Conservation (phyloP, 2,797 vertebrate genomes). For the Sardinella longiceps region DNA sequence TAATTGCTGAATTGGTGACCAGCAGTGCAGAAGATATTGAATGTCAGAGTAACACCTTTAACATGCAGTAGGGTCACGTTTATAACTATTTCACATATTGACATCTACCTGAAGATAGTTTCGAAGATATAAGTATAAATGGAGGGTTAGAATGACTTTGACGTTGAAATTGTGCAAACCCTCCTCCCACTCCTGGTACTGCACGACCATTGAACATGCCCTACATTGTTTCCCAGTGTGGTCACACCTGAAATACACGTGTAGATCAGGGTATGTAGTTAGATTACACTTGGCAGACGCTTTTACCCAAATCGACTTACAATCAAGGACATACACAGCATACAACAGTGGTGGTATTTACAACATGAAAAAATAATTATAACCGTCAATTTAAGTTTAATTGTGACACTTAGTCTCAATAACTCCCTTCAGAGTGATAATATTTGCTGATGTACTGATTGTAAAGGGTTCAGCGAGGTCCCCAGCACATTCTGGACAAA, state of each 20-base stretch:
- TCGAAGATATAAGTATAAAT: not conserved
- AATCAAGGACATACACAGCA: no score
- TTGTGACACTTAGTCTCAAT: not conserved
- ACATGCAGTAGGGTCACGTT: not conserved
- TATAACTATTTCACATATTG: not conserved
- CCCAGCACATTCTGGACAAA: constrained; percentile 20
- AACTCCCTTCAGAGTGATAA: not conserved
- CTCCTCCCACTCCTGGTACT: not conserved
- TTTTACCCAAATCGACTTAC: no score
- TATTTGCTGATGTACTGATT: not conserved
- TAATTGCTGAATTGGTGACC: not conserved
- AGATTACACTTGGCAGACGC: no score
- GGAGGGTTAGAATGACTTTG: not conserved
- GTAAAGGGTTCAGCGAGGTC: not conserved
- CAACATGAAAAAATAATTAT: no score
- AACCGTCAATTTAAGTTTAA: no score
- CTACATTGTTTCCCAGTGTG: not conserved
- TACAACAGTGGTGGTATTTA: no score
- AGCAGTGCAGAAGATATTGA: not conserved
- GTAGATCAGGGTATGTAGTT: not conserved
- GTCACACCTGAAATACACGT: not conserved
- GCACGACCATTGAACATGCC: not conserved
- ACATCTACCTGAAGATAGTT: not conserved
- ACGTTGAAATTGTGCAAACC: not conserved
- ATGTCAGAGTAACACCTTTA: not conserved